phyloP scores from a whole-genome alignment of 2,113 vertebrate genomes.

The Sceloporus tristichus region DNA sequence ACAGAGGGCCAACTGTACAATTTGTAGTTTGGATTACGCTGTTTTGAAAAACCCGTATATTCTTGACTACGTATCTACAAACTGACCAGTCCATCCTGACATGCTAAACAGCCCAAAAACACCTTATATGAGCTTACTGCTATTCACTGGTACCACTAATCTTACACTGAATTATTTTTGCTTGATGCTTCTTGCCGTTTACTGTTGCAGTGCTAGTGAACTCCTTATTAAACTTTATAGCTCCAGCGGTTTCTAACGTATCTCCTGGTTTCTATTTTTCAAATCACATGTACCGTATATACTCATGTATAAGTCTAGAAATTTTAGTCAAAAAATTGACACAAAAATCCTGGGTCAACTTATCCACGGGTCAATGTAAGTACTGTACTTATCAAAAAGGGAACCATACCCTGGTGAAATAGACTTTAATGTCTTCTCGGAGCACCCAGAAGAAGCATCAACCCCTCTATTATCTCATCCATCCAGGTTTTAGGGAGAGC shows the following conservation, averaged over 20 bases:
- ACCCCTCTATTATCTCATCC: no score
- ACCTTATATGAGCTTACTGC: not conserved
- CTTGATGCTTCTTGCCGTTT: not conserved
- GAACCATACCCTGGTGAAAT: no score
- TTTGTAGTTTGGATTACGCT: not conserved
- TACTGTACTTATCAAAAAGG: no score
- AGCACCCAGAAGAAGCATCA: no score
- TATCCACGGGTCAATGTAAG: no score
- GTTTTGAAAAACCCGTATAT: no score
- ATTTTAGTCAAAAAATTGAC: no score
- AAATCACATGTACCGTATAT: not conserved
- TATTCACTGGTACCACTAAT: not conserved
- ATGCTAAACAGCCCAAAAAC: not conserved
- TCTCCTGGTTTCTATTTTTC: conserved; percentile 9
- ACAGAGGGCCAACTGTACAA: no score
- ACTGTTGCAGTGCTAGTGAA: not conserved
- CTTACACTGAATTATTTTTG: not conserved
- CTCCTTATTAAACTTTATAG: not conserved
- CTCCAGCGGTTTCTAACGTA: not conserved
- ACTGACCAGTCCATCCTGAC: not conserved
- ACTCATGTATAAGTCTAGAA: no score
- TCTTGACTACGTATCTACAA: not conserved
- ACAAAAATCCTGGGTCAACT: no score
- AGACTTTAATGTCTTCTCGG: no score
- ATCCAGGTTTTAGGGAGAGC: no score